phyloP scores from a whole-genome alignment of 2,888 invertebrate species.

The Stenolophus ochropezus region DNA sequence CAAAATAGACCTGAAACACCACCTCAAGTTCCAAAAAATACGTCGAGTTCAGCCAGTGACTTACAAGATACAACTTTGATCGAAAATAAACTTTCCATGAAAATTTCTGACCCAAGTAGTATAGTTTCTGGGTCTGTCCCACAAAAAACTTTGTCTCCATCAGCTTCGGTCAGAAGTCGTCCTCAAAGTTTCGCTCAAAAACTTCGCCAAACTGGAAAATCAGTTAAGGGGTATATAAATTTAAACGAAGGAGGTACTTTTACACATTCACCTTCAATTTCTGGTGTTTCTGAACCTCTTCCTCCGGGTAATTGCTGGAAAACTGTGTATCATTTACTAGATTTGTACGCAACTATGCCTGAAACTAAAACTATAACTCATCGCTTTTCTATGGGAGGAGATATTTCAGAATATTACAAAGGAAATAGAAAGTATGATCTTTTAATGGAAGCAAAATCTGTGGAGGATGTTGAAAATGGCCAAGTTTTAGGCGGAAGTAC shows the following conservation, averaged over 20 bases:
- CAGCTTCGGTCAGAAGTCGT: slow-evolving; percentile 77
- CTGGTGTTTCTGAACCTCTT: slow-evolving; percentile 74
- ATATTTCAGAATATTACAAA: slow-evolving; percentile 83
- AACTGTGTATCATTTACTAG: slow-evolving; percentile 92
- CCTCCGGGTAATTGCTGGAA: slow-evolving; percentile 87
- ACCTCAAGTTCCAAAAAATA: slow-evolving; percentile 32
- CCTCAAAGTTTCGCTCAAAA: slow-evolving; percentile 94
- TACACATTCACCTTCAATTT: slow-evolving; percentile 73
- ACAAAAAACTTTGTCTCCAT: slow-evolving; percentile 72
- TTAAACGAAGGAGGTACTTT: slow-evolving; percentile 86
- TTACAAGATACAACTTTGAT: slow-evolving; percentile 78
- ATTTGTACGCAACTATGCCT: slow-evolving; percentile 95
- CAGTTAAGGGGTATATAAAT: slow-evolving; percentile 88
- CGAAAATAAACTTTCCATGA: slow-evolving; percentile 72
- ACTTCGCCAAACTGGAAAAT: slow-evolving; percentile 88
- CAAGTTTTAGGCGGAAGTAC: slow-evolving; percentile 66
- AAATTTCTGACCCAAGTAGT: slow-evolving; percentile 71
- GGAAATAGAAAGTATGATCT: slow-evolving; percentile 77
- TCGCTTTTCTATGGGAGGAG: slow-evolving; percentile 83
- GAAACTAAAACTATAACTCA: slow-evolving; percentile 94
- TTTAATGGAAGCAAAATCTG: slow-evolving; percentile 75
- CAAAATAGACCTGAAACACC: slow-evolving; percentile 3
- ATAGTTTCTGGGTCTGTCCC: slow-evolving; percentile 67
- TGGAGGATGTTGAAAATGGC: slow-evolving; percentile 75
- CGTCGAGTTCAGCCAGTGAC: slow-evolving; percentile 75